phyloP scores from a whole-genome alignment of 1,140 invertebrate genomes.

The Heliconius hermathena region DNA sequence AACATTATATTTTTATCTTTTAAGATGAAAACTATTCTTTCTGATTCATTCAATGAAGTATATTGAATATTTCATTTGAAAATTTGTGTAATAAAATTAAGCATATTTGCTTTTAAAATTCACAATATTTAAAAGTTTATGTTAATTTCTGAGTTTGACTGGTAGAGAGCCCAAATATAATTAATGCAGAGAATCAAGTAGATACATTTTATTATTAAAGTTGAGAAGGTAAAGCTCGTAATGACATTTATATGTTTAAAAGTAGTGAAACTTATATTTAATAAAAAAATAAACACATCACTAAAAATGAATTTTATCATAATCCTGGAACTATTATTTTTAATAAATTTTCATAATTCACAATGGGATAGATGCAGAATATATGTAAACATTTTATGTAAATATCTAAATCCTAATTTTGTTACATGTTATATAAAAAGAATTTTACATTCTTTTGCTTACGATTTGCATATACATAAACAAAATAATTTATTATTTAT shows the following conservation, averaged over 20 bases:
- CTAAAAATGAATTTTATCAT: background rate
- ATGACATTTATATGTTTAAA: background rate
- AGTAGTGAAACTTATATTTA: background rate
- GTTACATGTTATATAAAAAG: background rate
- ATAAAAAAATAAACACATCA: background rate
- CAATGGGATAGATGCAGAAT: background rate
- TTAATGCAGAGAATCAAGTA: background rate
- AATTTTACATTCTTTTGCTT: background rate
- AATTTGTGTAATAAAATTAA: slow-evolving; percentile 33
- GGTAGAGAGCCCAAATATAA: background rate
- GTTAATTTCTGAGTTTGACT: slow-evolving; percentile 3
- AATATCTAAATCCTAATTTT: background rate
- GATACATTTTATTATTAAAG: background rate
- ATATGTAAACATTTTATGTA: background rate
- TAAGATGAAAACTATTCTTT: slow-evolving; percentile 11
- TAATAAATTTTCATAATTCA: background rate
- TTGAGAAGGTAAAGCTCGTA: background rate
- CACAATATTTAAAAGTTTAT: slow-evolving; percentile 16
- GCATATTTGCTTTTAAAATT: slow-evolving; percentile 31
- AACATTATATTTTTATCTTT: too few species aligned
- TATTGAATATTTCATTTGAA: slow-evolving; percentile 30
- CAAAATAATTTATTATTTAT: slow-evolving; percentile 4
- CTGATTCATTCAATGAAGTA: slow-evolving; percentile 27
- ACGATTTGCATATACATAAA: background rate
- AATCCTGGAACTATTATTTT: background rate